A percentile compares a stretch with the other conserved stretches of the same genome.
Conservation (phyloP, 2,113 vertebrate genomes). For the Astur gentilis region DNA sequence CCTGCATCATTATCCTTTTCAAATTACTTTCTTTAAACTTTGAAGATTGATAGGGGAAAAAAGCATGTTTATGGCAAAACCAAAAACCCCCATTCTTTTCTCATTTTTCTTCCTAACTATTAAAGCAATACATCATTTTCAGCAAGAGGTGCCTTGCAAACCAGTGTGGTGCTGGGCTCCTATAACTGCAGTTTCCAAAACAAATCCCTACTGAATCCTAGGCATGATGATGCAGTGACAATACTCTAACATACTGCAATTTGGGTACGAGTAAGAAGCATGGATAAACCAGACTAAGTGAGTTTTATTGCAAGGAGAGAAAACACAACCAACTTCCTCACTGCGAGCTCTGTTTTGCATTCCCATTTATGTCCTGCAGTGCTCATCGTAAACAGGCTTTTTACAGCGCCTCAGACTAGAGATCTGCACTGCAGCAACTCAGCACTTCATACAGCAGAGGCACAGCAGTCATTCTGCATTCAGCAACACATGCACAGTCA, state of each 20-base stretch:
- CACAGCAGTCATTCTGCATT: not conserved
- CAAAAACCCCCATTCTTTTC: not conserved
- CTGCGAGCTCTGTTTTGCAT: not conserved
- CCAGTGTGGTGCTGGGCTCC: not conserved
- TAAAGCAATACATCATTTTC: not conserved
- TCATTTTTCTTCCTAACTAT: not conserved
- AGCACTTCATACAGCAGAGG: not conserved
- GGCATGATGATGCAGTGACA: fast-evolving
- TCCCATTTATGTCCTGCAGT: not conserved
- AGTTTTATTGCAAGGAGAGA: not conserved
- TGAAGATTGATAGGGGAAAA: not conserved
- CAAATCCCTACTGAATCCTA: not conserved
- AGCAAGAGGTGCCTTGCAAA: not conserved
- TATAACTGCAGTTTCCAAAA: not conserved
- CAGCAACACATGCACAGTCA: not conserved
- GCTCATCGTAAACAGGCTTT: not conserved
- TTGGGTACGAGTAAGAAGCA: not conserved
- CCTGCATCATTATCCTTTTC: not conserved
- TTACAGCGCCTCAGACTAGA: not conserved
- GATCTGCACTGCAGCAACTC: conserved; percentile 52
- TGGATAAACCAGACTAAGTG: not conserved
- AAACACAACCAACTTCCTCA: not conserved
- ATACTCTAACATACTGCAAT: fast-evolving
- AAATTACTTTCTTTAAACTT: not conserved
- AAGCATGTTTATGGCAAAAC: not conserved